These are phyloP conservation scores for Uloborus plumipes DNA, from an alignment of 2,888 invertebrate species.

Conservation along the genomic window DNA sequence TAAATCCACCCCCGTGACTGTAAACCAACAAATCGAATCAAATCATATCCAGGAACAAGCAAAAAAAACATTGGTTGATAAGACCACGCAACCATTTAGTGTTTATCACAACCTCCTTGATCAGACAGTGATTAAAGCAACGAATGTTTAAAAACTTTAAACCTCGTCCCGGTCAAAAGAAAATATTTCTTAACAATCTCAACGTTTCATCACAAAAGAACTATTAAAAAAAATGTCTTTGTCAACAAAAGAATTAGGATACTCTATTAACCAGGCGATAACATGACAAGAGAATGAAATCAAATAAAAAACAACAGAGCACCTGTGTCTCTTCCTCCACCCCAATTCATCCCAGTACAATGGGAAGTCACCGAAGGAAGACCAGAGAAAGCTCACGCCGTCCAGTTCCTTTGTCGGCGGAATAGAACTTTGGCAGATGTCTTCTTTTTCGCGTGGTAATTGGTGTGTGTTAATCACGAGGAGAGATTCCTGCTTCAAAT, in stretches of 20 bases:
- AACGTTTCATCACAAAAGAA: not conserved
- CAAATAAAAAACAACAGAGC: constrained; percentile 5
- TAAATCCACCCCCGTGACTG: too few species aligned
- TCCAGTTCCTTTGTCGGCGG: not conserved
- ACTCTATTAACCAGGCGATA: constrained; percentile 1
- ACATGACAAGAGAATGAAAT: not conserved
- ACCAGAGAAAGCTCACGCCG: constrained; percentile 29
- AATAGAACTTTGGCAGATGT: constrained; percentile 4
- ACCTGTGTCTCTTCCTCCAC: constrained; percentile 10
- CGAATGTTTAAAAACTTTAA: not conserved
- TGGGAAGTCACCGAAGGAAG: not conserved
- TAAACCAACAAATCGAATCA: too few species aligned
- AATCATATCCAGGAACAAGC: too few species aligned
- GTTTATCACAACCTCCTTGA: too few species aligned
- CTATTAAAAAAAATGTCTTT: not conserved
- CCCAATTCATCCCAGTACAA: not conserved
- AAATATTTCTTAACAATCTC: too few species aligned
- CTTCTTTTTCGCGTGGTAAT: constrained; percentile 2
- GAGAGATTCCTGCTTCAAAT: too few species aligned
- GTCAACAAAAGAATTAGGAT: constrained; percentile 3
- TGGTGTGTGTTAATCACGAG: not conserved
- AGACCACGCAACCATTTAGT: too few species aligned
- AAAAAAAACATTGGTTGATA: too few species aligned
- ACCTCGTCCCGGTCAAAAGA: not conserved
- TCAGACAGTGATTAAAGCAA: too few species aligned